These are phyloP conservation scores for Caenorhabditis sp. DNA, from an alignment of 2,888 invertebrate species.

Conservation along the genomic window DNA sequence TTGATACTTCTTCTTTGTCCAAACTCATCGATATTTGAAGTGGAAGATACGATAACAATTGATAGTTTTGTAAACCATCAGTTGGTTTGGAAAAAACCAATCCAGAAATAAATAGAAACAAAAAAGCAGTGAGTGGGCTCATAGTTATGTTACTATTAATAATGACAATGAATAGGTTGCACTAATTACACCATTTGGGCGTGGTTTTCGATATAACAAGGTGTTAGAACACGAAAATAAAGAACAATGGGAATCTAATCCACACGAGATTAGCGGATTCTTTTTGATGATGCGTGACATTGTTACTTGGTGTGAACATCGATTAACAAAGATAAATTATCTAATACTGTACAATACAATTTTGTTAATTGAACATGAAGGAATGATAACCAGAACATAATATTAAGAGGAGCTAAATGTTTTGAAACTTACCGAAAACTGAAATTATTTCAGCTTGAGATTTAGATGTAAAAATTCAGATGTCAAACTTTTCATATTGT, in stretches of 20 bases:
- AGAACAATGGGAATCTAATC: background rate
- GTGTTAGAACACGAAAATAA: background rate
- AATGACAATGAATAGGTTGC: background rate
- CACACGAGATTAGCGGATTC: background rate
- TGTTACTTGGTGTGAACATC: no score
- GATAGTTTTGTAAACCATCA: constrained; percentile 4
- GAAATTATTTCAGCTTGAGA: no score
- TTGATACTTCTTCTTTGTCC: background rate
- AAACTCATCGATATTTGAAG: background rate
- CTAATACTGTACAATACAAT: no score
- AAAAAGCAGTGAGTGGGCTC: background rate
- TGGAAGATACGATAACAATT: constrained; percentile 1
- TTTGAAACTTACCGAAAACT: no score
- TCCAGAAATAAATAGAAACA: background rate
- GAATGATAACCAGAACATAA: no score
- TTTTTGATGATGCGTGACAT: background rate
- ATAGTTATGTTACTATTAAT: background rate
- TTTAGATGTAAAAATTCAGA: no score
- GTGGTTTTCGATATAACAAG: background rate
- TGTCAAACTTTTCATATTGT: no score
- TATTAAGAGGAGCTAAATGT: no score
- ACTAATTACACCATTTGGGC: background rate
- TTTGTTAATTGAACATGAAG: no score
- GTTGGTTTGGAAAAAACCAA: background rate
- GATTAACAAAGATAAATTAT: no score